These are phyloP conservation scores for Eulacestoma nigropectus DNA, from an alignment of 2,113 vertebrate genomes.

Conservation along the genomic window DNA sequence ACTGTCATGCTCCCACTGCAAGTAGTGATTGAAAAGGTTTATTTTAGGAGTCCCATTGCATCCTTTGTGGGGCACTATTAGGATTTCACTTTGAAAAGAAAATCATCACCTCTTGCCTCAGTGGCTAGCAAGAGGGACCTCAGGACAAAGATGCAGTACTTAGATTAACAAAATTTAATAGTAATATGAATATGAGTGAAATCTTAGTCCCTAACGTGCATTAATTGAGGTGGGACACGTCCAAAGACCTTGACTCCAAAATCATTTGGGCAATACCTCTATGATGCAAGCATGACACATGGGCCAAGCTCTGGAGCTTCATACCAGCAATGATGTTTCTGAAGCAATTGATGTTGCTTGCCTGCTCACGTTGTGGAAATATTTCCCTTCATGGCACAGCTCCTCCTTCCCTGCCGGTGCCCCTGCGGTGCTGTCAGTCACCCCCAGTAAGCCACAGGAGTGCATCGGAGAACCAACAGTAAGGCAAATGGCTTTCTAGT, in stretches of 20 bases:
- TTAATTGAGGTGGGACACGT: background rate
- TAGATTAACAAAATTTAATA: background rate
- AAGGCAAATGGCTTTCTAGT: background rate
- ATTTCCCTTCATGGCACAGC: background rate
- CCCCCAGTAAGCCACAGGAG: background rate
- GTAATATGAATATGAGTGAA: fast-evolving
- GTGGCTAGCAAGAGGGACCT: background rate
- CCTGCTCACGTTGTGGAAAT: background rate
- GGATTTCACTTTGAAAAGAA: background rate
- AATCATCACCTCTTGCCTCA: background rate
- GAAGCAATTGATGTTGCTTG: background rate
- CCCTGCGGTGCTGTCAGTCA: background rate
- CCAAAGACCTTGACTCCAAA: background rate
- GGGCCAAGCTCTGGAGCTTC: background rate
- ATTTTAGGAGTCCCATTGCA: background rate
- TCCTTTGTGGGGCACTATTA: background rate
- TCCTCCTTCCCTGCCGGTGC: fast-evolving
- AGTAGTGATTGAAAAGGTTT: background rate
- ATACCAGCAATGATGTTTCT: background rate
- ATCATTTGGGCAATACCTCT: background rate
- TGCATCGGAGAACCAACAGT: background rate
- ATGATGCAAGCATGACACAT: background rate
- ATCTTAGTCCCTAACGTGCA: background rate
- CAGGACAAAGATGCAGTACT: background rate
- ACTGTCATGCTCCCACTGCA: background rate